These are phyloP conservation scores for Orchesella flavescens DNA, from an alignment of 2,888 invertebrate species.

Conservation along the genomic window DNA sequence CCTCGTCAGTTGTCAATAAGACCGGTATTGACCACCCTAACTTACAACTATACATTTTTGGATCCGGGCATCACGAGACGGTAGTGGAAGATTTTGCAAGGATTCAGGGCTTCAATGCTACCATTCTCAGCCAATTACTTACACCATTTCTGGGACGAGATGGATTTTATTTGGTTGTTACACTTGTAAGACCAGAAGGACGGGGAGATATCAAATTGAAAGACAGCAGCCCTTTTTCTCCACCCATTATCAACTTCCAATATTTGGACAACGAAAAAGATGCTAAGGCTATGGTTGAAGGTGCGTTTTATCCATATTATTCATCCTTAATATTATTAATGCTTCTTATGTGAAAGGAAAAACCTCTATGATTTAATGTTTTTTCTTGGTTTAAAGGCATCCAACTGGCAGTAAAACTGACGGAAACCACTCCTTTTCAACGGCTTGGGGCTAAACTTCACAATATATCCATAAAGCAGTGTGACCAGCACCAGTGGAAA, in stretches of 20 bases:
- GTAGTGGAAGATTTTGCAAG: slow-evolving; percentile 48
- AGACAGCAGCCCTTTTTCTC: slow-evolving; percentile 55
- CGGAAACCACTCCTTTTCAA: slow-evolving; percentile 55
- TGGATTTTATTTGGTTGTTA: slow-evolving; percentile 24
- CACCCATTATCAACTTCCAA: slow-evolving; percentile 63
- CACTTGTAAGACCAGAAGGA: slow-evolving; percentile 51
- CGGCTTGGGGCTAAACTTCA: neutral
- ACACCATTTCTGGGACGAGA: slow-evolving; percentile 20
- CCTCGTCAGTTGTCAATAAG: slow-evolving; percentile 73
- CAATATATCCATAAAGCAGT: slow-evolving; percentile 5
- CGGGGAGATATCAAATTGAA: slow-evolving; percentile 55
- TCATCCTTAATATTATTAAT: too few relatives aligned
- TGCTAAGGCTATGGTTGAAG: slow-evolving; percentile 62
- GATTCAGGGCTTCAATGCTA: slow-evolving; percentile 30
- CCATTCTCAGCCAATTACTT: slow-evolving; percentile 74
- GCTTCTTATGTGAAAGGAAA: too few relatives aligned
- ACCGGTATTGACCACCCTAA: slow-evolving; percentile 62
- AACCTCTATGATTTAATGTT: too few relatives aligned
- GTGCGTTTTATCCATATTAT: too few relatives aligned
- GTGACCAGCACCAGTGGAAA: slow-evolving; percentile 26
- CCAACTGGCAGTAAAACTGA: slow-evolving; percentile 19
- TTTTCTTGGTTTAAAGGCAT: too few relatives aligned
- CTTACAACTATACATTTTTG: slow-evolving; percentile 60
- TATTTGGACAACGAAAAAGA: slow-evolving; percentile 66
- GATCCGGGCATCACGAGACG: slow-evolving; percentile 21